Evolutionary conservation across 1,140 invertebrate species (phyloP).

Genomic region (Micrasema longulum): DNA sequence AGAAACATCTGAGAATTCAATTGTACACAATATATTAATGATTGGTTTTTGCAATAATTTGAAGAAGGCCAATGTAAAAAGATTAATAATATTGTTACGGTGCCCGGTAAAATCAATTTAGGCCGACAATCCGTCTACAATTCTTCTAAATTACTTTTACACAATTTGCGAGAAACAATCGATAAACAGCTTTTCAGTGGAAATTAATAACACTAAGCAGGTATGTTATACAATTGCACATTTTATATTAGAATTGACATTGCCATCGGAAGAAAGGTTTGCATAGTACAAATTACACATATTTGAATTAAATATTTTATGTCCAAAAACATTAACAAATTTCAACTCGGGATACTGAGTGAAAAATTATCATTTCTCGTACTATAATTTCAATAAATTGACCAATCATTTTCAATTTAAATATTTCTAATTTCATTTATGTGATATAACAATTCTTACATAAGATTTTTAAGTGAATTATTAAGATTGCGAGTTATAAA

Average conservation of each 20-base stretch:
- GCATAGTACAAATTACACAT: background rate
- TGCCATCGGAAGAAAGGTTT: background rate
- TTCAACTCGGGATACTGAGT: too few relatives aligned
- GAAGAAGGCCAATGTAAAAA: too few relatives aligned
- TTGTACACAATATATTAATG: too few relatives aligned
- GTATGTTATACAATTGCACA: conserved; percentile 32
- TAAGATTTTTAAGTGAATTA: too few relatives aligned
- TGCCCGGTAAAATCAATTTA: too few relatives aligned
- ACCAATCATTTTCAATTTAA: background rate
- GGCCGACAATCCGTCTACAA: background rate
- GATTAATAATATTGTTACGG: too few relatives aligned
- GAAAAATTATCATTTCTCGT: background rate
- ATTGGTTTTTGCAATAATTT: too few relatives aligned
- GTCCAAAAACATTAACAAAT: too few relatives aligned
- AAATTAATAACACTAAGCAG: conserved; percentile 19
- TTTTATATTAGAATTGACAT: conserved; percentile 22
- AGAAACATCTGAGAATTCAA: background rate
- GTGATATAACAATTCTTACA: background rate
- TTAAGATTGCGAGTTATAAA: too few relatives aligned
- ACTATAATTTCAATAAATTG: too few relatives aligned
- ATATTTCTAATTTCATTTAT: background rate
- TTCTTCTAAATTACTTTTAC: background rate
- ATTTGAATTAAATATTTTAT: too few relatives aligned
- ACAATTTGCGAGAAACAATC: background rate
- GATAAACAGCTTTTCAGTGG: conserved; percentile 8